These are phyloP conservation scores for Antedon bifida DNA, from an alignment of 35 echinoderm and acorn worm genomes.

Conservation along the genomic window DNA sequence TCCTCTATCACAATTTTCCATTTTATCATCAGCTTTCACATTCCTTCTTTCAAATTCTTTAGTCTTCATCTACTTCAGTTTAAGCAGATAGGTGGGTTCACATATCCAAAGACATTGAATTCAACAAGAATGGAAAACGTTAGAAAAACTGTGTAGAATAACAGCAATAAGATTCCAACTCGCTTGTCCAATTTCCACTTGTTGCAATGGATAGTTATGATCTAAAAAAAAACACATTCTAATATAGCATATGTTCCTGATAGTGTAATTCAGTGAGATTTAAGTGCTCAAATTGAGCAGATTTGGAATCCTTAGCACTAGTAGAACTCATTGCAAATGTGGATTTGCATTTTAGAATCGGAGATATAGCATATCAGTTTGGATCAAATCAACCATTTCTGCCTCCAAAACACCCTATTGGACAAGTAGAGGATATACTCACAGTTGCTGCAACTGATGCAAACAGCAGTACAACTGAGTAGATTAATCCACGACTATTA, in stretches of 20 bases:
- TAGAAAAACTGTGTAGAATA: slow-evolving; percentile 75
- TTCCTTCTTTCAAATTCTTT: too few relatives aligned
- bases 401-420: too few relatives aligned
- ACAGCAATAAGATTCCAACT: slow-evolving; percentile 35
- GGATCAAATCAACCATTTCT: too few relatives aligned
- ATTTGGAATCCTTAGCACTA: too few relatives aligned
- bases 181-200: slow-evolving; percentile 58
- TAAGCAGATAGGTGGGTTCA: slow-evolving; percentile 72
- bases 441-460: slow-evolving; percentile 79
- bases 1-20: background rate
- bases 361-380: too few relatives aligned
- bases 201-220: slow-evolving; percentile 74
- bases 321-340: too few relatives aligned
- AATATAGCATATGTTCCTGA: background rate
- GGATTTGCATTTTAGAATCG: too few relatives aligned
- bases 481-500: slow-evolving; percentile 70
- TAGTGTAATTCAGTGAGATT: too few relatives aligned
- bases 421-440: too few relatives aligned
- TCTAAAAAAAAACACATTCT: slow-evolving; percentile 27
- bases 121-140: slow-evolving; percentile 72
- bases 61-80: background rate
- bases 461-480: slow-evolving; percentile 70
- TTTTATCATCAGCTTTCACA: background rate
- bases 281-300: too few relatives aligned
- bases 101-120: slow-evolving; percentile 92